Conservation (phyloP, 2,113 vertebrate genomes). For the Aphyosemion australe region DNA sequence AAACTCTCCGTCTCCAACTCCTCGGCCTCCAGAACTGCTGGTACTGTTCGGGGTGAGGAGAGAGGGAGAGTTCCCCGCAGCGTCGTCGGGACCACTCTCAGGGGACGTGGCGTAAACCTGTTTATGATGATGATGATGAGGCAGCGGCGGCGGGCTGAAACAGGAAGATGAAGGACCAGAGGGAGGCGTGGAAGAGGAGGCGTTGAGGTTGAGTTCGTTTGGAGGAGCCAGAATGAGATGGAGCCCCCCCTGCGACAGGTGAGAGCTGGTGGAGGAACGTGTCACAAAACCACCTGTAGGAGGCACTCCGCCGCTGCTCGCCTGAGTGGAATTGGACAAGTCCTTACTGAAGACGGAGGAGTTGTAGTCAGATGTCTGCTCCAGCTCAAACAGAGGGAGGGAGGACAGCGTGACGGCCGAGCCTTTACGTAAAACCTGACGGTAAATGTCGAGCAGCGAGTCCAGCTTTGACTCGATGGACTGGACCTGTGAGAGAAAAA, state of each 20-base stretch:
- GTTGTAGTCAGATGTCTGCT: slow-evolving; percentile 93
- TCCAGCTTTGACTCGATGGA: slow-evolving; percentile 97
- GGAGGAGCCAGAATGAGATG: slow-evolving; percentile 90
- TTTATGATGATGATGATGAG: slow-evolving; percentile 80
- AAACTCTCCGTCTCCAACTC: slow-evolving; percentile 52
- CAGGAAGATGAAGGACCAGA: slow-evolving; percentile 77
- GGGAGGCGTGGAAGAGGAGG: slow-evolving; percentile 81
- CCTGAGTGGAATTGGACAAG: slow-evolving; percentile 84
- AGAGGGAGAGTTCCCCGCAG: slow-evolving; percentile 77
- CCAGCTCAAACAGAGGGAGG: slow-evolving; percentile 90
- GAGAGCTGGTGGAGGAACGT: slow-evolving; percentile 87
- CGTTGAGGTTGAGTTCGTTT: slow-evolving; percentile 88
- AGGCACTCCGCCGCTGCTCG: slow-evolving; percentile 64
- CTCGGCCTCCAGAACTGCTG: slow-evolving; percentile 37
- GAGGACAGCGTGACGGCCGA: slow-evolving; percentile 89
- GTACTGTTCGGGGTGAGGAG: slow-evolving; percentile 74
- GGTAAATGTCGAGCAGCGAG: slow-evolving; percentile 93
- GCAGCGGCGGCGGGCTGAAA: slow-evolving; percentile 81
- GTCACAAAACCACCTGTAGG: slow-evolving; percentile 77
- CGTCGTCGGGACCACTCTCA: slow-evolving; percentile 77
- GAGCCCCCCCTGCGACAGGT: slow-evolving; percentile 87
- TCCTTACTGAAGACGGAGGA: slow-evolving; percentile 89
- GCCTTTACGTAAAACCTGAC: slow-evolving; percentile 91
- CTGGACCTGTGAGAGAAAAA: slow-evolving; percentile 82
- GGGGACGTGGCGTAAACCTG: slow-evolving; percentile 83